These are phyloP conservation scores for Myanophis thanlyinensis DNA, from an alignment of 2,113 vertebrate genomes.

Conservation along the genomic window DNA sequence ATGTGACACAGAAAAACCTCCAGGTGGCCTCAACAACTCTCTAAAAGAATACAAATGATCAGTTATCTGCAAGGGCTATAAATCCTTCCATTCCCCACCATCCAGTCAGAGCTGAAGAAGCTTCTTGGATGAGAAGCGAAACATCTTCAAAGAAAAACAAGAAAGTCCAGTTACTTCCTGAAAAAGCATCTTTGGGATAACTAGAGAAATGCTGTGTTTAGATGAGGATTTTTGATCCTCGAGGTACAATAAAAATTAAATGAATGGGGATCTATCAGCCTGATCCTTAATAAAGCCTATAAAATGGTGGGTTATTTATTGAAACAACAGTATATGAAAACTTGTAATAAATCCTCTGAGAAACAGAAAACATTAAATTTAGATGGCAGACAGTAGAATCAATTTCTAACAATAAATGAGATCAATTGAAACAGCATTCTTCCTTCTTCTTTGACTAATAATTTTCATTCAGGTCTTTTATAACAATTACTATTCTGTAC, in stretches of 20 bases:
- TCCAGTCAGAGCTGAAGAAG: no score
- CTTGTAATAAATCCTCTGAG: constrained; percentile 53
- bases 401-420: constrained; percentile 68
- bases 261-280: constrained; percentile 46
- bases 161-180: no score
- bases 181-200: no score
- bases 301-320: constrained; percentile 42
- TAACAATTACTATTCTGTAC: constrained; percentile 66
- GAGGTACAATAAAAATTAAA: constrained; percentile 24
- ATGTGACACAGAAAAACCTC: no score
- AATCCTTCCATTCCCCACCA: no score
- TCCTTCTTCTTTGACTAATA: constrained; percentile 47
- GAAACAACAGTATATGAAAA: constrained; percentile 24
- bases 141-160: no score
- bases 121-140: no score
- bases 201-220: background rate
- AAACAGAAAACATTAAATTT: constrained; percentile 60
- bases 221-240: background rate
- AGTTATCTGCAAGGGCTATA: no score
- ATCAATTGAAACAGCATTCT: constrained; percentile 54
- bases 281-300: constrained; percentile 24
- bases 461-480: constrained; percentile 49
- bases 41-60: no score
- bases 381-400: constrained; percentile 66
- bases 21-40: no score